Evolutionary conservation across 2,797 vertebrate genomes (phyloP).

Genomic region (Ctenopoma multispine): DNA sequence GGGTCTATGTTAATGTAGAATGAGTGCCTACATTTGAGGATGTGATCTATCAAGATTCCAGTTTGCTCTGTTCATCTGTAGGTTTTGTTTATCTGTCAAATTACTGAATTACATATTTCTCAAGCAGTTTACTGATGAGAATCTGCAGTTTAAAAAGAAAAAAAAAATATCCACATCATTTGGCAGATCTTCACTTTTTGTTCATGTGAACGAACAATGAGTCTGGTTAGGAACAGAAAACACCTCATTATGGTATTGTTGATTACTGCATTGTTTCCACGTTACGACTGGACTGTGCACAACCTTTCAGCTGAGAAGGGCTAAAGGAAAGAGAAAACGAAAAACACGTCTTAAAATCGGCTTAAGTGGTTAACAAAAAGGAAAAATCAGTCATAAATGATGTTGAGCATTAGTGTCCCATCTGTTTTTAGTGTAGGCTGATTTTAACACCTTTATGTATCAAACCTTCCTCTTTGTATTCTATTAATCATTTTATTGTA

Average conservation of each 20-base stretch:
- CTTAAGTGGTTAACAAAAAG: slow-evolving; percentile 3
- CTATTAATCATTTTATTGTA: not conserved
- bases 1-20: slow-evolving; percentile 14
- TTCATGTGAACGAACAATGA: slow-evolving; percentile 43
- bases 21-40: slow-evolving; percentile 12
- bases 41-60: slow-evolving; percentile 9
- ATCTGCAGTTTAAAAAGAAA: slow-evolving; percentile 8
- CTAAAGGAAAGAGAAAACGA: slow-evolving; percentile 28
- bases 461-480: slow-evolving; percentile 1
- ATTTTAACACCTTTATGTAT: slow-evolving; percentile 10
- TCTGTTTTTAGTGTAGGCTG: too few relatives aligned
- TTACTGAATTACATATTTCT: not conserved
- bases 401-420: not conserved
- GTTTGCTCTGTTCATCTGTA: not conserved
- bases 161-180: not conserved
- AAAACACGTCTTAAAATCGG: slow-evolving; percentile 26
- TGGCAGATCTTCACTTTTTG: slow-evolving; percentile 26
- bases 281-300: slow-evolving; percentile 26
- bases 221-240: slow-evolving; percentile 37
- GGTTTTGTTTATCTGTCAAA: slow-evolving; percentile 14
- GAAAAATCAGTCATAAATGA: not conserved
- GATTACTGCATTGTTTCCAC: slow-evolving; percentile 40
- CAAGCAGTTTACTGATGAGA: not conserved
- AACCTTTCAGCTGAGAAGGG: not conserved
- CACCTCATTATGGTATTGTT: slow-evolving; percentile 42